Base-by-base conservation (phyloP, 1,140 invertebrate genomes). In the Drosophila chauvacae region DNA sequence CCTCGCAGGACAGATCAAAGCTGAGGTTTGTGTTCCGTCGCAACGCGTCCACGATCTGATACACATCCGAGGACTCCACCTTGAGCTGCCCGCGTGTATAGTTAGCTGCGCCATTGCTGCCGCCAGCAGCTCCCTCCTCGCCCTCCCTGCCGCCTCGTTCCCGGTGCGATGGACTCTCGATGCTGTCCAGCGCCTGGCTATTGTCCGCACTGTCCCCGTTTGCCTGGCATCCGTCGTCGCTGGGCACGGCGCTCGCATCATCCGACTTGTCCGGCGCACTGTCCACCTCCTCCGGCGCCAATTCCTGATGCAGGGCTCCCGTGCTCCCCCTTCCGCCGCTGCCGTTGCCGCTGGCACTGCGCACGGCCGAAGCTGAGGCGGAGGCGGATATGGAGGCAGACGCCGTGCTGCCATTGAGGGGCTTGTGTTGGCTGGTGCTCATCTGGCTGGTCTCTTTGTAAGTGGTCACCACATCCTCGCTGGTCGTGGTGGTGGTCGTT, bases 1-100 rank as follows among this genome's bases (percentile, higher is more conserved):
- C 97, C 35, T 97, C 94, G 91, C 96, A 96, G 0, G 97, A 97
- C 94, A 97, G 95, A 81, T 97, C 96, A 92, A 98, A 96, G 87
- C 96, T 97, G 9, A 98, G 94, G 76, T 97, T 95, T 2, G 97
- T 98, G 84, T 97, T 96, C 75, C 95, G 95, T 39, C 97, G 94
- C 7, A 98, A 95, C 87, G 95, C 94, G 84, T 97, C 96, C 11
- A 96, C 94, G 63, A 96, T 94, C 71, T 96, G 95, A 93, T 96
- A 96, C 51, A 96, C 95, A 75, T 92, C 91, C 26, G 86, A 86
- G 14, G 91, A 92, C 56, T 92, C 91, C 5, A 92, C 87, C 41
- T 91, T 92, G 6, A 92, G 63, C 73, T 90, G 77, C 4, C 61
- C 76, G 20, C 53, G 51, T 16, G 33, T 9, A 23, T 37, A 55